These are phyloP conservation scores for Eumerus sabulonum DNA, from an alignment of 2,888 invertebrate species.

Conservation along the genomic window DNA sequence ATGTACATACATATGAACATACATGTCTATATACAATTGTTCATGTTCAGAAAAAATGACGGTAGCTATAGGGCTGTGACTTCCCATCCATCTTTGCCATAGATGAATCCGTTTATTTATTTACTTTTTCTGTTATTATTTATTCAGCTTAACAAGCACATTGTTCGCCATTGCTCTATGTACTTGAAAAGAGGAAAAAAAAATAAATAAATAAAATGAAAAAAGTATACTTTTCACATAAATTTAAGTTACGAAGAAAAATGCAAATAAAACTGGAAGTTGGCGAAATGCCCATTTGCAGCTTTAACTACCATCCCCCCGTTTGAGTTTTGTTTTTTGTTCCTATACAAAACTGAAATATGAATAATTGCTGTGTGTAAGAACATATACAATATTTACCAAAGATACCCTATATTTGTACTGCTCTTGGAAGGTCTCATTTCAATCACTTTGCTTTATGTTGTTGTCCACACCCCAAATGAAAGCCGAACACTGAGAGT, in stretches of 20 bases:
- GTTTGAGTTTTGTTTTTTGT: constrained; percentile 32
- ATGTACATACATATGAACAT: too few species aligned
- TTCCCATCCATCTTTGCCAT: constrained; percentile 39
- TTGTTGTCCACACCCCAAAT: constrained; percentile 30
- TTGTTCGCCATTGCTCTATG: constrained; percentile 66
- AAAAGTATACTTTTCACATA: constrained; percentile 10
- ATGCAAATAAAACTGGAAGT: constrained; percentile 68
- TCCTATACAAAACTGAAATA: constrained; percentile 46
- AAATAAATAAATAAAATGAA: constrained; percentile 16
- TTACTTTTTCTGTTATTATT: constrained; percentile 53
- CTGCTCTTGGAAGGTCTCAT: neutral
- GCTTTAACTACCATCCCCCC: constrained; percentile 58
- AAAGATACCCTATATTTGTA: constrained; percentile 3
- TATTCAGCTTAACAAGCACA: constrained; percentile 66
- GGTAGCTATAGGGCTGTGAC: constrained; percentile 38
- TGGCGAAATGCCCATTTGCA: constrained; percentile 66
- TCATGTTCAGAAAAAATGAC: constrained; percentile 6
- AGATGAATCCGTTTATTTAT: constrained; percentile 43
- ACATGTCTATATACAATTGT: too few species aligned
- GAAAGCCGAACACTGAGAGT: too few species aligned
- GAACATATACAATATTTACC: constrained; percentile 34
- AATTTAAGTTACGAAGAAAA: constrained; percentile 59
- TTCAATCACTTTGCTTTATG: constrained; percentile 12
- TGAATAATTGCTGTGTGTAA: constrained; percentile 52
- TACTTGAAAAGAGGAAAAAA: constrained; percentile 41